Evolutionary conservation across 2,113 vertebrate genomes (phyloP).

Genomic region (Axis porcinus): DNA sequence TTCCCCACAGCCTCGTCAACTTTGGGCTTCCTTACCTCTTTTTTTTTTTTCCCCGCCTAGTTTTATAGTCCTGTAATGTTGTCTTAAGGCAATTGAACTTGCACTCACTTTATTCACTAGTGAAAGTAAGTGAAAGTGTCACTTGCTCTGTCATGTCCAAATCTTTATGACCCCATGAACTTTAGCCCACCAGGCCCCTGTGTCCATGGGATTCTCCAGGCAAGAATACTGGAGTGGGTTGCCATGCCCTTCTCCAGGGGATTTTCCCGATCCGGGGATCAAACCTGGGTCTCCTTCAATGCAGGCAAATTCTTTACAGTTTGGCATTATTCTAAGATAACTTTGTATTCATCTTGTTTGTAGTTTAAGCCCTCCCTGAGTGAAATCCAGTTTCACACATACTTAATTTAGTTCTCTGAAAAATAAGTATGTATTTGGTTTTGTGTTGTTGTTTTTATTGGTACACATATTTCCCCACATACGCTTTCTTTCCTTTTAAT

Average conservation of each 20-base stretch:
- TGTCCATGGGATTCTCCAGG: neutral
- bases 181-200: neutral
- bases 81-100: neutral
- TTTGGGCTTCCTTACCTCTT: neutral
- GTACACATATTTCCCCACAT: neutral
- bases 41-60: neutral
- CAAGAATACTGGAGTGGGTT: neutral
- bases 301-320: neutral
- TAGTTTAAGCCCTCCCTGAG: neutral
- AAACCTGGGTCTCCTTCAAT: neutral
- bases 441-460: neutral
- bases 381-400: neutral
- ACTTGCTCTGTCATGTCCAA: rapidly evolving
- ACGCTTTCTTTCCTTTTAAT: neutral
- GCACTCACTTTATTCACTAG: neutral
- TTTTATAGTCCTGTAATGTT: neutral
- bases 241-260: neutral
- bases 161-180: neutral
- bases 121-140: neutral
- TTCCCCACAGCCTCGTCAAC: neutral
- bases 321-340: neutral
- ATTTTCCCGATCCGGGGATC: neutral
- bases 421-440: neutral
- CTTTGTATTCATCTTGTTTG: neutral
- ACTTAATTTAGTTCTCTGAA: neutral